Conservation (phyloP, 64 coral and sea anemone genomes). For the Stichodactyla helianthus region DNA sequence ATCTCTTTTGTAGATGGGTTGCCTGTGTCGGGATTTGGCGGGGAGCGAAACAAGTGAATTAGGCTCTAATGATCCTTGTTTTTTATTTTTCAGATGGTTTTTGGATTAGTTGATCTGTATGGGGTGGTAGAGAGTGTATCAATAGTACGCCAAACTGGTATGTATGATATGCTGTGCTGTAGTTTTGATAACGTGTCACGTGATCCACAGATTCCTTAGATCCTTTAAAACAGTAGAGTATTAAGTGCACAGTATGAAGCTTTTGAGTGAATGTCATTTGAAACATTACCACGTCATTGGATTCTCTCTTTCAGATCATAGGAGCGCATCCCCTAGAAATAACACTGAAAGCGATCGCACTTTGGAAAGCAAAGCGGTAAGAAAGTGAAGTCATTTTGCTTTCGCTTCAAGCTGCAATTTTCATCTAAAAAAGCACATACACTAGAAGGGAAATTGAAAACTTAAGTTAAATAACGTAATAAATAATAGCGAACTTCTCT, state of each 20-base stretch:
- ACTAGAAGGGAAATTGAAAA: no score
- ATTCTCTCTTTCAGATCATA: not conserved
- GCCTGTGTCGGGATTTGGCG: not conserved
- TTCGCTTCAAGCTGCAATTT: not conserved
- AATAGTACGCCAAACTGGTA: conserved; percentile 22
- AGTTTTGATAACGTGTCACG: no score
- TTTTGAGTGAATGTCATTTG: no score
- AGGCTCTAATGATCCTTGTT: not conserved
- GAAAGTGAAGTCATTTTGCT: not conserved
- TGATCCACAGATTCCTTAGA: no score
- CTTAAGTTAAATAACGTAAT: not conserved
- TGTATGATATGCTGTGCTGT: no score
- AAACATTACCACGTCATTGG: not conserved
- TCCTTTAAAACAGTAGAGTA: no score
- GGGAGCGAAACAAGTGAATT: not conserved
- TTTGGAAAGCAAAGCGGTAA: not conserved
- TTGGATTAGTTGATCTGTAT: conserved; percentile 66
- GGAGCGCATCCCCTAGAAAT: not conserved
- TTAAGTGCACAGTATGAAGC: no score
- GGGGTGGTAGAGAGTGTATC: conserved; percentile 50
- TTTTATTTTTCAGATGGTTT: conserved; percentile 34
- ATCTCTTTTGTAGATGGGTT: not conserved
- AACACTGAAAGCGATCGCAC: not conserved
- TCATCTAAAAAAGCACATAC: no score
- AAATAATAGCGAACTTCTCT: no score